Conservation (phyloP, 2,797 vertebrate species). For the Phoebastria nigripes region DNA sequence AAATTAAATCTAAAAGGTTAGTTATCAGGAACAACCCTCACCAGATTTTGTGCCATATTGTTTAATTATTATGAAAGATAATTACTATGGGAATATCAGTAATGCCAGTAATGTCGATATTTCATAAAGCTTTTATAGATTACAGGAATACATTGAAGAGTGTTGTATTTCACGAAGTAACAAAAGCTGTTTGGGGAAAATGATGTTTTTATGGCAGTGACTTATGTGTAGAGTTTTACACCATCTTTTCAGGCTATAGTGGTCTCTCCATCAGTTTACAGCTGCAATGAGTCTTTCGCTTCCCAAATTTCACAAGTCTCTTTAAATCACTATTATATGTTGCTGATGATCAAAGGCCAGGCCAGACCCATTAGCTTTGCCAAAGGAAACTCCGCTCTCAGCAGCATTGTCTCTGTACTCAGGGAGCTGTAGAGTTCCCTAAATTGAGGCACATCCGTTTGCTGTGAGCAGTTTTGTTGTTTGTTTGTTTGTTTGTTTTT, state of each 20-base stretch:
- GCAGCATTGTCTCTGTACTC: not conserved
- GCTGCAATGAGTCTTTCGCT: not conserved
- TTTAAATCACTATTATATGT: not conserved
- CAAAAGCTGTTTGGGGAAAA: not conserved
- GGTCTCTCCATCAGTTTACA: not conserved
- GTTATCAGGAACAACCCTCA: not conserved
- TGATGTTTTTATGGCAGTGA: not conserved
- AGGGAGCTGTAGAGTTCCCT: not conserved
- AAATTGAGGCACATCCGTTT: not conserved
- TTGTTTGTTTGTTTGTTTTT: not conserved
- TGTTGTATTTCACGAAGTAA: not conserved
- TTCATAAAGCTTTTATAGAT: conserved; percentile 6
- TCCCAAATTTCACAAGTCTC: not conserved
- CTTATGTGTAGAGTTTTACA: not conserved
- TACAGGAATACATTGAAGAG: not conserved
- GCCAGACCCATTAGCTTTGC: not conserved
- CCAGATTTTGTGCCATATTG: not conserved
- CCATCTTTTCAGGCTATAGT: not conserved
- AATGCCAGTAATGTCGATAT: not conserved
- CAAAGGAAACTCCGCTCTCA: not conserved
- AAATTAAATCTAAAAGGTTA: not conserved
- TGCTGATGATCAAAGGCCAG: not conserved
- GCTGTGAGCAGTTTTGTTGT: not conserved
- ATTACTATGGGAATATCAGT: not conserved
- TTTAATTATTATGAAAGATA: not conserved